Evolutionary conservation across 2,888 invertebrate genomes (phyloP).

Genomic region (Ectemnius lituratus): DNA sequence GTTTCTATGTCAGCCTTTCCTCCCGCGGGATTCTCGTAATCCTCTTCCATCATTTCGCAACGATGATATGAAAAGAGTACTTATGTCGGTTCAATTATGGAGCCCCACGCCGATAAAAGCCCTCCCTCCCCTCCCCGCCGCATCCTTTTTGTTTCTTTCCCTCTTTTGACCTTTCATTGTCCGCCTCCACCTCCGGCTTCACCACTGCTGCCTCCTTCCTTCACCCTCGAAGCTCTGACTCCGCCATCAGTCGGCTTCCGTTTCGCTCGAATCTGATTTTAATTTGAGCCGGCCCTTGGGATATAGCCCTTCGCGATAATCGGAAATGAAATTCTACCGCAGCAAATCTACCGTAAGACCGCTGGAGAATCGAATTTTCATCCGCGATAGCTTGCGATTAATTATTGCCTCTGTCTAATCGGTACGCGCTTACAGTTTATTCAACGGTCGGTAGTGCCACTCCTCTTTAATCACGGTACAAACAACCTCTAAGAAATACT

Average conservation of each 20-base stretch:
- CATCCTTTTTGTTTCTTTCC: background rate
- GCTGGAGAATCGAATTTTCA: too few relatives aligned
- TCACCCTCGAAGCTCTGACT: background rate
- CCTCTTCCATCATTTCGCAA: slow-evolving; percentile 73
- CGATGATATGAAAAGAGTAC: slow-evolving; percentile 72
- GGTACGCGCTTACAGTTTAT: too few relatives aligned
- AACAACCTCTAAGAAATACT: too few relatives aligned
- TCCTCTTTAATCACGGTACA: too few relatives aligned
- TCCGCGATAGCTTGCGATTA: too few relatives aligned
- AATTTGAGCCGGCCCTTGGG: background rate
- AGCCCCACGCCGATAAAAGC: slow-evolving; percentile 57
- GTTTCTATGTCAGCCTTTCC: slow-evolving; percentile 39
- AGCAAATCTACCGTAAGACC: too few relatives aligned
- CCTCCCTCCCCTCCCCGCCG: slow-evolving; percentile 10
- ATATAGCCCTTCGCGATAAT: too few relatives aligned
- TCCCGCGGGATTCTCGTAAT: slow-evolving; percentile 69
- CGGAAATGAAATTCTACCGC: too few relatives aligned
- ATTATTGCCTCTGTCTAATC: too few relatives aligned
- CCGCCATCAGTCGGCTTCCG: background rate
- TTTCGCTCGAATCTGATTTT: background rate
- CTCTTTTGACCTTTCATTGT: background rate
- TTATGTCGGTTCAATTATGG: slow-evolving; percentile 67
- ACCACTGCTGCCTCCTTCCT: background rate
- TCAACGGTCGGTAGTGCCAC: too few relatives aligned
- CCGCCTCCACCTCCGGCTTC: background rate